Percentiles rank a stretch among this genome's conserved stretches.
phyloP scores from a whole-genome alignment of 1,140 invertebrate genomes.

The Carcinoscorpius rotundicauda region DNA sequence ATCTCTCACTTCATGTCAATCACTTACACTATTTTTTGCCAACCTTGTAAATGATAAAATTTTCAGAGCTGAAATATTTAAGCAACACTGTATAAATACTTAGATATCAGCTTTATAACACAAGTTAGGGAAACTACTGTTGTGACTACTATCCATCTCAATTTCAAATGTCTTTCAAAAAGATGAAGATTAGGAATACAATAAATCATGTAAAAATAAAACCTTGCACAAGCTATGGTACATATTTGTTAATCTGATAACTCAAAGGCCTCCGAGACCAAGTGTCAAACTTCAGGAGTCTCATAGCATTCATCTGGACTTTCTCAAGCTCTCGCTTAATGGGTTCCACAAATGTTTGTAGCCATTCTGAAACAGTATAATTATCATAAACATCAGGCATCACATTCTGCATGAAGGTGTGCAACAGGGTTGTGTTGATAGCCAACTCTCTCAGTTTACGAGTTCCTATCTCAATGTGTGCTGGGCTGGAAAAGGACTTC shows the following conservation, averaged over 20 bases:
- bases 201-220: no score
- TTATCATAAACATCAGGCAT: slow-evolving; percentile 29
- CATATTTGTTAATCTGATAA: not conserved
- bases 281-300: slow-evolving; percentile 13
- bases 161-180: no score
- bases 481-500: slow-evolving; percentile 32
- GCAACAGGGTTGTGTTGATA: slow-evolving; percentile 25
- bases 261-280: slow-evolving; percentile 20
- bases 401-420: slow-evolving; percentile 23
- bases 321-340: slow-evolving; percentile 23
- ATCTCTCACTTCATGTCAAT: no score
- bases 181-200: no score
- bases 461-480: slow-evolving; percentile 29
- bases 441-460: slow-evolving; percentile 24
- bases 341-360: slow-evolving; percentile 29
- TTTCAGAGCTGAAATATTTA: no score
- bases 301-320: slow-evolving; percentile 18
- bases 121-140: no score
- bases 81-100: no score
- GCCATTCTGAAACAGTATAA: slow-evolving; percentile 32
- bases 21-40: no score
- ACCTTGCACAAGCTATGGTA: no score
- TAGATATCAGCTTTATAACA: no score
- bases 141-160: no score
- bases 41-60: no score